These are phyloP conservation scores for Globodera rostochiensis DNA, from an alignment of 1,140 invertebrate genomes.

Conservation along the genomic window DNA sequence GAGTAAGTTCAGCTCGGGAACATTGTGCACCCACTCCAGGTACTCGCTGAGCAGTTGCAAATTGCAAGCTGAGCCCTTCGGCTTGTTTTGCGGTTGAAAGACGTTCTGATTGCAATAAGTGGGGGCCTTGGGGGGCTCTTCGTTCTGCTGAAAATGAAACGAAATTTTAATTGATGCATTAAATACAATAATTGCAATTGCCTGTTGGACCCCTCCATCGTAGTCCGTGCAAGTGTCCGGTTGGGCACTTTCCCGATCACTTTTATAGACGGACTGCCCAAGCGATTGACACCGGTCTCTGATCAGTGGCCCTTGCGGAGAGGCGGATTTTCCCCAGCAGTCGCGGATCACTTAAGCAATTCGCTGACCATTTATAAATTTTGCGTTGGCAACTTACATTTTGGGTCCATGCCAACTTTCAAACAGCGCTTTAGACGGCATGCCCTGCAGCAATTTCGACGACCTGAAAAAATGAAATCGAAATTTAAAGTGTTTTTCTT, in stretches of 20 bases:
- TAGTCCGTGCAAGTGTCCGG: background rate
- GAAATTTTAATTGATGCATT: background rate
- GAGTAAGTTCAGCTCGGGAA: constrained; percentile 17
- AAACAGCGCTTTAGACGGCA: constrained; percentile 64
- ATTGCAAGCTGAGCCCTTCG: background rate
- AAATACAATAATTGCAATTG: background rate
- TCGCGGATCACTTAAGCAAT: constrained; percentile 17
- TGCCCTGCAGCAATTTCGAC: constrained; percentile 62
- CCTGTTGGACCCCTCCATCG: background rate
- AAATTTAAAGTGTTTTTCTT: background rate
- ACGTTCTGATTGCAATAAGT: background rate
- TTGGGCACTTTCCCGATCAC: background rate
- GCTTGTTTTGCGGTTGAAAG: background rate
- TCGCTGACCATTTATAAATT: background rate
- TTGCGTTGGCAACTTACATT: constrained; percentile 18
- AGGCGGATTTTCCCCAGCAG: constrained; percentile 16
- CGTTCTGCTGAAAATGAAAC: background rate
- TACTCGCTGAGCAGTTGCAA: constrained; percentile 24
- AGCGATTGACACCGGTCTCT: background rate
- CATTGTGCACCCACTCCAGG: constrained; percentile 23
- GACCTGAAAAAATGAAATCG: constrained; percentile 42
- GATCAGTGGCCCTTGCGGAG: background rate
- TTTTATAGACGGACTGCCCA: background rate
- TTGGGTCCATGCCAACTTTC: constrained; percentile 64
- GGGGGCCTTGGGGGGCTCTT: background rate